These are phyloP conservation scores for Calycopis cecrops DNA, from an alignment of 1,140 invertebrate genomes.

Conservation along the genomic window DNA sequence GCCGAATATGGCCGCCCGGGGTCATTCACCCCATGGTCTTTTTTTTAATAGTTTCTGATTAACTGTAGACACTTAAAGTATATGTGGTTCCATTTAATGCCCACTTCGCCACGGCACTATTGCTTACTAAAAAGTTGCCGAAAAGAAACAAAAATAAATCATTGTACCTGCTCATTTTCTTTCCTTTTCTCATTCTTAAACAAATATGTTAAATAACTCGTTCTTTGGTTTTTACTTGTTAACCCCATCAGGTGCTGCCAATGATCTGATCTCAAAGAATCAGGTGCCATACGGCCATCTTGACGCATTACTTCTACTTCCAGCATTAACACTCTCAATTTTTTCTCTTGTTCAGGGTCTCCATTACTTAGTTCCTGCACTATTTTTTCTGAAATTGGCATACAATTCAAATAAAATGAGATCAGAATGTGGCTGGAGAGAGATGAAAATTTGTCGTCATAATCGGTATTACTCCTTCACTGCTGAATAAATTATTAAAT, in stretches of 20 bases:
- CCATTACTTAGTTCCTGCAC: slow-evolving; percentile 46
- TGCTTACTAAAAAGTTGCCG: no score
- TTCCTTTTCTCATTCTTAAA: slow-evolving; percentile 79
- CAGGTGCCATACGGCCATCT: slow-evolving; percentile 75
- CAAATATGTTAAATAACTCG: slow-evolving; percentile 78
- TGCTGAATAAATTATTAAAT: no score
- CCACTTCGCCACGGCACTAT: no score
- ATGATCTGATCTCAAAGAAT: slow-evolving; percentile 62
- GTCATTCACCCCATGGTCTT: no score
- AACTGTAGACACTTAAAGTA: no score
- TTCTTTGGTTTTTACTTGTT: slow-evolving; percentile 65
- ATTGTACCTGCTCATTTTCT: slow-evolving; percentile 49
- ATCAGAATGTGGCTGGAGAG: no score
- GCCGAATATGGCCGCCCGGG: no score
- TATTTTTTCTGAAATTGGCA: slow-evolving; percentile 36
- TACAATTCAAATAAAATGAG: no score
- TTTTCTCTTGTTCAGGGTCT: slow-evolving; percentile 58
- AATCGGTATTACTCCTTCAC: no score
- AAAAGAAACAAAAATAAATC: not conserved
- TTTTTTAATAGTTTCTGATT: no score
- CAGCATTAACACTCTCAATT: slow-evolving; percentile 70
- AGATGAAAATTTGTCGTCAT: no score
- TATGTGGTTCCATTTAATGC: no score
- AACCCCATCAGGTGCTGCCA: slow-evolving; percentile 78
- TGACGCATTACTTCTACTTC: slow-evolving; percentile 77